Conservation (phyloP, 2,113 vertebrate species). For the Neoarius graeffei region DNA sequence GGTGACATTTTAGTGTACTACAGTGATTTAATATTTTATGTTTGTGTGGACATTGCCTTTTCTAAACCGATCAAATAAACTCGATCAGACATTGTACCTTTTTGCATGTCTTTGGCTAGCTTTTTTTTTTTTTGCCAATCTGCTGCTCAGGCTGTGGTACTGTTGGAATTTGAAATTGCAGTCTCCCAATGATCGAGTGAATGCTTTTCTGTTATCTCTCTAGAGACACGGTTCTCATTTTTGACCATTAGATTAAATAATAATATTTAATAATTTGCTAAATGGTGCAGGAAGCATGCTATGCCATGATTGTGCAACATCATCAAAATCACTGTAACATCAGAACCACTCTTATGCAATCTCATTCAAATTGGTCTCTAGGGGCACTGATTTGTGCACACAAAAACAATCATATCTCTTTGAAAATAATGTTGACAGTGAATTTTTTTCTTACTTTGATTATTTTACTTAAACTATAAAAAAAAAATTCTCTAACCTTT, state of each 20-base stretch:
- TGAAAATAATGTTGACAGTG: too few relatives aligned
- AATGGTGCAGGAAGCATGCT: too few relatives aligned
- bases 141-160: neutral
- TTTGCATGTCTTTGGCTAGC: neutral
- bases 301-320: too few relatives aligned
- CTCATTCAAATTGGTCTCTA: too few relatives aligned
- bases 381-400: too few relatives aligned
- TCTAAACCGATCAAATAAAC: constrained; percentile 71
- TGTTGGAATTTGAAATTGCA: neutral
- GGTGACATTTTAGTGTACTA: constrained; percentile 75
- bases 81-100: constrained; percentile 47
- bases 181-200: neutral
- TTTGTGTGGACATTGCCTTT: constrained; percentile 79
- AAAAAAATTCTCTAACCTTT: too few relatives aligned
- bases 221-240: neutral
- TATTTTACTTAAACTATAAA: too few relatives aligned
- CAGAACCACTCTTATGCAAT: too few relatives aligned
- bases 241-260: neutral
- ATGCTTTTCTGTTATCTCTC: neutral
- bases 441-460: too few relatives aligned
- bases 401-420: too few relatives aligned
- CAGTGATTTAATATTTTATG: constrained; percentile 73
- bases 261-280: too few relatives aligned
- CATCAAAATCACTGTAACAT: too few relatives aligned
- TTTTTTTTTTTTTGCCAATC: neutral